phyloP scores from a whole-genome alignment of 2,888 invertebrate species.

The Drosophila nr. fundita region DNA sequence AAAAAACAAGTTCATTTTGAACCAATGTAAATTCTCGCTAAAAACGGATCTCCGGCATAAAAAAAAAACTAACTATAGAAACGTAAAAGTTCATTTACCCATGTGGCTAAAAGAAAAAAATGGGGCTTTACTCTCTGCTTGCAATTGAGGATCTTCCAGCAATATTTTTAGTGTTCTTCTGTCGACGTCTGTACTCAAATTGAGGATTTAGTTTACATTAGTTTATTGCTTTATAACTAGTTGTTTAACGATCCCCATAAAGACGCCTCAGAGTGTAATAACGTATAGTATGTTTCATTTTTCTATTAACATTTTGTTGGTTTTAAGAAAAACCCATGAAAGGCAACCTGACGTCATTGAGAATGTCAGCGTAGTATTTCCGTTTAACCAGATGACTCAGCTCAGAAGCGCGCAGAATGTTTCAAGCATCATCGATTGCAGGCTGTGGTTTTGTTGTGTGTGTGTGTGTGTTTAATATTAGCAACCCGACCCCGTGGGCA shows the following conservation, averaged over 20 bases:
- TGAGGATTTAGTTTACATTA: slow-evolving; percentile 16
- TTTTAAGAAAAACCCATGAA: slow-evolving; percentile 50
- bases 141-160: slow-evolving; percentile 17
- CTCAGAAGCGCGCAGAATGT: slow-evolving; percentile 13
- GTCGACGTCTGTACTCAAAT: slow-evolving; percentile 32
- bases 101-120: background rate
- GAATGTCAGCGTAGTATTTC: slow-evolving; percentile 45
- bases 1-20: background rate
- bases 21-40: background rate
- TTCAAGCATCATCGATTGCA: slow-evolving; percentile 33
- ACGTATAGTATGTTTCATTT: slow-evolving; percentile 39
- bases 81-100: slow-evolving; percentile 44
- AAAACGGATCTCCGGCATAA: slow-evolving; percentile 35
- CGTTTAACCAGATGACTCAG: slow-evolving; percentile 48
- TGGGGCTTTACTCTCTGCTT: background rate
- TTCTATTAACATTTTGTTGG: slow-evolving; percentile 3
- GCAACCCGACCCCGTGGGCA: slow-evolving; percentile 18
- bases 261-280: background rate
- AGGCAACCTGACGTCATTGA: slow-evolving; percentile 50
- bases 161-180: slow-evolving; percentile 8
- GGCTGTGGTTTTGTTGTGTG: background rate
- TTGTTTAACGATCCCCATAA: slow-evolving; percentile 37
- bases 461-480: background rate
- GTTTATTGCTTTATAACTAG: background rate
- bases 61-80: slow-evolving; percentile 5